Base-by-base conservation (phyloP, 2,797 vertebrate species). In the Protosalanx chinensis region DNA sequence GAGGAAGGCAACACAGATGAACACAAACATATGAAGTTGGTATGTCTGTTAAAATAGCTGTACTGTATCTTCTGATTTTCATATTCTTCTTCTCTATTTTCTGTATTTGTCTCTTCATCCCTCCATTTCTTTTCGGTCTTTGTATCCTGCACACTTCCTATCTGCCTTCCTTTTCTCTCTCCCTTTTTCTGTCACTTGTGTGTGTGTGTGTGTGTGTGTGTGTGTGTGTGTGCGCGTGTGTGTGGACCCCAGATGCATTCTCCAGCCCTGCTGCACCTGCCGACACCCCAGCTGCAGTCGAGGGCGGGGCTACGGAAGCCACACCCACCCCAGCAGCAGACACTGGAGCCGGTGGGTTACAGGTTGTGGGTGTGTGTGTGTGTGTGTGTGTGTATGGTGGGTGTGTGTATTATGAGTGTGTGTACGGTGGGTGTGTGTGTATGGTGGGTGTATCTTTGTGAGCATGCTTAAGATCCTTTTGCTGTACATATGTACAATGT, bases 281-380 rank as follows among this genome's bases (percentile, higher is more conserved):
- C 83, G 93, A 95, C 77, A 88, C 94, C 87, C 83, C 95, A 82
- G 87, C 93, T 82, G 94, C 96, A 83, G 93, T 95, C 86, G 97
- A 95, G 77, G 91, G 94, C 64, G 91, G 91, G 33, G 90, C 94
- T 82, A 87, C 91, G 79, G 91, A 94, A 73, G 91, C 94, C 82
- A 88, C 89, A 4, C 75, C 89, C 32, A 72, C 88, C 76, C 77
- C 94, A 23, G 89, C 85, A 33, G 84, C 95, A 82, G 93, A 93
- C 76, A 87, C 94, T 86, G 94, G 95, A 95, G 94, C 96, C 91
- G 97, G 97, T 99, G 97, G 95, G 97, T 98, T 84, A 86, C 73
- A 30, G 56, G 72, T 41, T 59, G 60, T 70, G 60, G 80, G 74
- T 76, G 1, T 33, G 29, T 70, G 7, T 0, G 33, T 0, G 33